A percentile compares a stretch with the other conserved stretches of the same genome.
Conservation (phyloP, 2,113 vertebrate genomes). For the Aepyceros melampus region DNA sequence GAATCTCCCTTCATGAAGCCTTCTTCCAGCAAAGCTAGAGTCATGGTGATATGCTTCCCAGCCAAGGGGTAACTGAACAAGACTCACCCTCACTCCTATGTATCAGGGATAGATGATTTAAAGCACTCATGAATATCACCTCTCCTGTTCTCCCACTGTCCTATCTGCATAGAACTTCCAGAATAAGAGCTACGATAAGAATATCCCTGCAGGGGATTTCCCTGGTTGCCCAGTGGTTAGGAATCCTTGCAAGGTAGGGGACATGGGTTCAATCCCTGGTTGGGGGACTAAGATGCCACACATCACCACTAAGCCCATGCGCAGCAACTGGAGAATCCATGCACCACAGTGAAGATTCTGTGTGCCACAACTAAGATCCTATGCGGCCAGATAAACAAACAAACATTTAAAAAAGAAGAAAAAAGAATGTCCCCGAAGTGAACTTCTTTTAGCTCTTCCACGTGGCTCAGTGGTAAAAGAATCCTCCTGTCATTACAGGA, state of each 20-base stretch:
- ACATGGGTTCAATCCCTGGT: neutral
- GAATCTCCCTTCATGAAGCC: neutral
- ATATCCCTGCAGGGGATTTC: neutral
- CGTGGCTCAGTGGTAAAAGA: neutral
- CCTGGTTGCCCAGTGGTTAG: neutral
- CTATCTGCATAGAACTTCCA: neutral
- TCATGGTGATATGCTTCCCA: neutral
- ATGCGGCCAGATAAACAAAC: neutral
- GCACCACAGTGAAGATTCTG: neutral
- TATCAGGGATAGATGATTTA: neutral
- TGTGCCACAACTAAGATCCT: neutral
- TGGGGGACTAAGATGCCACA: neutral
- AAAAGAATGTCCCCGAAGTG: neutral
- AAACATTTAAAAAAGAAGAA: neutral
- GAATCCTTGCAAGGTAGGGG: neutral
- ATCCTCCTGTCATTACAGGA: accelerated
- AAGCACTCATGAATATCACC: neutral
- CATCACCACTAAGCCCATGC: neutral
- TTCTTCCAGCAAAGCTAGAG: neutral
- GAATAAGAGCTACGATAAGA: neutral
- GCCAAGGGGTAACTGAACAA: neutral
- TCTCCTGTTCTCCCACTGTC: neutral
- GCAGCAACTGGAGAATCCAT: neutral
- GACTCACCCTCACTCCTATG: neutral
- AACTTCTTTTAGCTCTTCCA: neutral